These are phyloP conservation scores for Gopherus evgoodei DNA, from an alignment of 2,113 vertebrate genomes.

Conservation along the genomic window DNA sequence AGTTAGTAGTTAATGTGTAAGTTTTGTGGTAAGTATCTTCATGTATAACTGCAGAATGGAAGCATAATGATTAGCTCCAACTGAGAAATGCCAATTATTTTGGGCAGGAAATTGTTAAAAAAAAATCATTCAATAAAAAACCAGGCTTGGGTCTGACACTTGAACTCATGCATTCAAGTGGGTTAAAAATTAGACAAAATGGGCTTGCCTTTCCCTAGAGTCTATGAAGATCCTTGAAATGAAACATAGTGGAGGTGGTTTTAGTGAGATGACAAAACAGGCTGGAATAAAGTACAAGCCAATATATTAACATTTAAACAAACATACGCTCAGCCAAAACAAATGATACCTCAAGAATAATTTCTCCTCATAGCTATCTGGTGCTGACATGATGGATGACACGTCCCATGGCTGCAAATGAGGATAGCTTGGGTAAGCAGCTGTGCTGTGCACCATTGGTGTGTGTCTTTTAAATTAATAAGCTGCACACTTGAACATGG, in stretches of 20 bases:
- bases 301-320: slow-evolving; percentile 7
- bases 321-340: background rate
- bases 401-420: background rate
- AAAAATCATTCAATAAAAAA: background rate
- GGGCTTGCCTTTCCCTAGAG: background rate
- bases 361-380: background rate
- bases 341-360: background rate
- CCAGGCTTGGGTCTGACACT: background rate
- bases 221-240: background rate
- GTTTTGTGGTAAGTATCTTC: background rate
- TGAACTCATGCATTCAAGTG: rapidly evolving
- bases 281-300: background rate
- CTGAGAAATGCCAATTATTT: background rate
- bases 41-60: background rate
- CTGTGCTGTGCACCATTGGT: background rate
- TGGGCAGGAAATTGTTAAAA: background rate
- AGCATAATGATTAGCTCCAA: background rate
- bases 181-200: background rate
- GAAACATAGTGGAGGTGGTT: background rate
- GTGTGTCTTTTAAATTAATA: background rate
- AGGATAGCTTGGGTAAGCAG: background rate
- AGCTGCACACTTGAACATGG: background rate
- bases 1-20: background rate
- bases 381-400: background rate
- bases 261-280: background rate